Base-by-base conservation (phyloP, 64 coral and sea anemone species). In the Cladopsammia gracilis region DNA sequence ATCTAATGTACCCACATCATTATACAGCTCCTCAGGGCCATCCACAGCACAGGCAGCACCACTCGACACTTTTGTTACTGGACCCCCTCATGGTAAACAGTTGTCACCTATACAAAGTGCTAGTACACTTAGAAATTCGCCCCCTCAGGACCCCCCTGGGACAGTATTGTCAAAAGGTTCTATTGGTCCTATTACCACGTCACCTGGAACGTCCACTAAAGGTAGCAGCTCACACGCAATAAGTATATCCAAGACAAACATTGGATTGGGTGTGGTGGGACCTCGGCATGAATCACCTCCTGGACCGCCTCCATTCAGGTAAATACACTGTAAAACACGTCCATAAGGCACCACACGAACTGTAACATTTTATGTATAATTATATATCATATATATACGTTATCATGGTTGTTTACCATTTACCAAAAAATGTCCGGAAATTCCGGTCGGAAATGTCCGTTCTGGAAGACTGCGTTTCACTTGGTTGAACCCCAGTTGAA, bases 231-330 rank as follows among this genome's bases (percentile, higher is more conserved):
- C 92, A 48, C 95, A 97, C 10, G 58, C 95, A 8, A 76, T 97
- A 16, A 97, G 84, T 52, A 87, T 97, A 72, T 97, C 95, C 18
- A 97, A 94, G 46, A 97, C 95, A 76, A 97, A 97, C 73, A 97
- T 97, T 75, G 92, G 95, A 59, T 86, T 97, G 16, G 80, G 87
- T 10, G 86, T 96, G 47, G 95, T 94, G 60, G 93, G 87, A 80
- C 95, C 95, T 43, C 86, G 89, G 23, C 92, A 90, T 51, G 95
- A 97, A 53, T 97, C 95, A 4, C 95, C 95, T 3, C 79, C 95
- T n/a, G 92, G 87, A 4, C 95, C 95, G 14, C 87, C 95, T 10
- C 48, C 88, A 13, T 97, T 97, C 62, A 93, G 95, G 95, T 97
- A 93, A 14, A 47, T 50, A 8, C 18, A 46, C 14, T 73, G 14